These are phyloP conservation scores for Arbacia lixula DNA, from an alignment of 53 echinoderm and acorn worm genomes.

Conservation along the genomic window DNA sequence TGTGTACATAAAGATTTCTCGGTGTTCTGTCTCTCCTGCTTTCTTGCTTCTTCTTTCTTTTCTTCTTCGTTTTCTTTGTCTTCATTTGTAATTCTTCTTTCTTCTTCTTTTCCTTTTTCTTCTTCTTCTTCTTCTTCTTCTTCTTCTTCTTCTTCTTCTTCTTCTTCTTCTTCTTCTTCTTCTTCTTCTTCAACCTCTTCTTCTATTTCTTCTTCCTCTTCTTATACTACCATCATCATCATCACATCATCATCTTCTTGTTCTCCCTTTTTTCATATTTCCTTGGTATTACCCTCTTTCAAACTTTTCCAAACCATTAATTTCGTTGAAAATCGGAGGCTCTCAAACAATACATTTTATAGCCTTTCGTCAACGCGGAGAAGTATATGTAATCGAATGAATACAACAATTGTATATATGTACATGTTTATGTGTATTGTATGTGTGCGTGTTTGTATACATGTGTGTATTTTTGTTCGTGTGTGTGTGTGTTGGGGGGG, in stretches of 20 bases:
- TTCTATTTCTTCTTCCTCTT: not conserved
- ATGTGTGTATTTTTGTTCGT: too few species aligned
- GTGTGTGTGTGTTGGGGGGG: too few species aligned
- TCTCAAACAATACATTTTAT: too few species aligned
- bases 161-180: not conserved
- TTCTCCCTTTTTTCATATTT: not conserved
- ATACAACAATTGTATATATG: too few species aligned
- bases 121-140: not conserved
- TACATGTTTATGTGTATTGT: too few species aligned
- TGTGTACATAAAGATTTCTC: too few species aligned
- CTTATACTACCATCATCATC: not conserved
- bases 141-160: not conserved
- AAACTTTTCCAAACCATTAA: too few species aligned
- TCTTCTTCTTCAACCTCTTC: not conserved
- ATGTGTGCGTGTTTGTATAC: too few species aligned
- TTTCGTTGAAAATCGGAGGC: too few species aligned
- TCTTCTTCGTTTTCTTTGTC: not conserved
- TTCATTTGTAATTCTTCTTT: not conserved
- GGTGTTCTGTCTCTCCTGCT: not conserved
- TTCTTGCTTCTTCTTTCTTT: not conserved
- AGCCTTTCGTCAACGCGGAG: too few species aligned
- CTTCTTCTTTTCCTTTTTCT: not conserved
- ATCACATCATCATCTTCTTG: not conserved
- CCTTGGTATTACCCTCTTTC: not conserved
- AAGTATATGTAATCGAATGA: too few species aligned